Conservation (phyloP, 2,113 vertebrate species). For the mouse (Mus musculus) region GRCm39 chr4:99427501-99428000, state of each 20-base stretch:
- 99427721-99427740: background rate
- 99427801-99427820: background rate
- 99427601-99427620: background rate
- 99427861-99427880: background rate
- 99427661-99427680: background rate
- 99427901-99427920: background rate
- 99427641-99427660: background rate
- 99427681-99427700: background rate
- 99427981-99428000: background rate
- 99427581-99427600: background rate
- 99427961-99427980: conserved; percentile 52
- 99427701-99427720: background rate
- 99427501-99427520: too few species aligned
- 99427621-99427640: background rate
- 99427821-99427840: background rate
- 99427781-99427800: background rate
- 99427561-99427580: background rate
- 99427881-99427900: background rate
- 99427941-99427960: conserved; percentile 34
- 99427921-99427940: background rate
- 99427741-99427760: background rate
- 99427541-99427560: background rate
- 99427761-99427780: background rate
- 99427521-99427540: background rate
- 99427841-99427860: background rate